Conservation (phyloP, 92 coral and sea anemone species). For the Palythoa grandis region DNA sequence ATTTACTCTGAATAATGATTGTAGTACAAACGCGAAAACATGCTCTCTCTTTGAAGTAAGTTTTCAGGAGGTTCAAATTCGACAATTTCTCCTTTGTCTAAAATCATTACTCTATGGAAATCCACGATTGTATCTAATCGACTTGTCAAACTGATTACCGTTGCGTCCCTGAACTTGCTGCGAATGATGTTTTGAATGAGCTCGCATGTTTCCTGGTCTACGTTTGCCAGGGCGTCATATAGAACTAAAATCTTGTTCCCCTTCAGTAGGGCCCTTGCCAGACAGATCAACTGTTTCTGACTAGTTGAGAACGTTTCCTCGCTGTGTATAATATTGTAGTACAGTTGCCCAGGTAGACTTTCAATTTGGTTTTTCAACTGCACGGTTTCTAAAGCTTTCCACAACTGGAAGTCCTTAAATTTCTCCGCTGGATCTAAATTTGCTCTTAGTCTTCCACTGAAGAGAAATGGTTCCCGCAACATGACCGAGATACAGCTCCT, state of each 20-base stretch:
- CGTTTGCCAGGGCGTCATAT: constrained; percentile 43
- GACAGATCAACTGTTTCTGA: constrained; percentile 39
- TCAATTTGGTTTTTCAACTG: constrained; percentile 43
- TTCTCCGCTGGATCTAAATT: constrained; percentile 62
- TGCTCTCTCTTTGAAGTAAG: constrained; percentile 49
- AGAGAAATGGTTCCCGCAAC: constrained; percentile 50
- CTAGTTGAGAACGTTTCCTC: constrained; percentile 30
- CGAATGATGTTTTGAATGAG: constrained; percentile 47
- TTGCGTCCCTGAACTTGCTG: constrained; percentile 36
- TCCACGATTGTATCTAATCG: constrained; percentile 53
- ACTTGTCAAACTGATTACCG: constrained; percentile 52
- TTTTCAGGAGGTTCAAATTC: constrained; percentile 51
- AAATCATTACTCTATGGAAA: constrained; percentile 56
- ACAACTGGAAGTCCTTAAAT: constrained; percentile 51
- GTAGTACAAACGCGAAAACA: constrained; percentile 40
- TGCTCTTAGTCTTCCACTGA: constrained; percentile 49
- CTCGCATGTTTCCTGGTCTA: constrained; percentile 44
- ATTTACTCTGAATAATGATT: constrained; percentile 17
- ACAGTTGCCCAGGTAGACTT: constrained; percentile 52
- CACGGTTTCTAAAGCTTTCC: constrained; percentile 57
- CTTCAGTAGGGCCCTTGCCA: constrained; percentile 57
- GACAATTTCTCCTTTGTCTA: constrained; percentile 48
- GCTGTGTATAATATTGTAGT: constrained; percentile 20
- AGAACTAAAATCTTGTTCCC: constrained; percentile 48
- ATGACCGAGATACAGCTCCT: constrained; percentile 53